These are phyloP conservation scores for Sclerodermus sp. DNA, from an alignment of 2,888 invertebrate species.

Conservation along the genomic window DNA sequence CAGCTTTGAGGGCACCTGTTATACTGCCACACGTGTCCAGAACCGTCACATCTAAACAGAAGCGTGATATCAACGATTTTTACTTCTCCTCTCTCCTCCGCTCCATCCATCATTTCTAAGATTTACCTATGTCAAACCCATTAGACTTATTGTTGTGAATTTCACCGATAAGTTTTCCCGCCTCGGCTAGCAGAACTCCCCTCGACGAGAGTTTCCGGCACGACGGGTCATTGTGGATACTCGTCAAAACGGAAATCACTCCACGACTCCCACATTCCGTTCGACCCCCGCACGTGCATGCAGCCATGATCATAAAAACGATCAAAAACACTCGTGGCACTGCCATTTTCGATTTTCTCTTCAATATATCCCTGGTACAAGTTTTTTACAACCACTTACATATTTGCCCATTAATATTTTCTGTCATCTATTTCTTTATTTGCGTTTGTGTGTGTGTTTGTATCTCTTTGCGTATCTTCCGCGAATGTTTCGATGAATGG, in stretches of 20 bases:
- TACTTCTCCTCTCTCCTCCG: too few species aligned
- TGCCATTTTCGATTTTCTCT: conserved; percentile 8
- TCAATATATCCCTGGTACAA: background rate
- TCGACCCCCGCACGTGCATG: conserved; percentile 47
- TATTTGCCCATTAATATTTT: too few species aligned
- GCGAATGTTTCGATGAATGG: too few species aligned
- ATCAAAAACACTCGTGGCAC: conserved; percentile 22
- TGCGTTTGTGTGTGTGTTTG: too few species aligned
- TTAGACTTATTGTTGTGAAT: conserved; percentile 45
- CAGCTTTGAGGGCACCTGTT: conserved; percentile 49
- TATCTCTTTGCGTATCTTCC: too few species aligned
- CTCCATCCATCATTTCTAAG: too few species aligned
- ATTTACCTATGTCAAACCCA: conserved; percentile 47
- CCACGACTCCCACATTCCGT: conserved; percentile 40
- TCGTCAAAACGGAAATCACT: conserved; percentile 43
- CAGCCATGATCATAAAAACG: conserved; percentile 33
- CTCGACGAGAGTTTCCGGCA: conserved; percentile 42
- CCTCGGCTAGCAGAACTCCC: conserved; percentile 48
- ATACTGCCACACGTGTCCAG: conserved; percentile 56
- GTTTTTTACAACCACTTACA: conserved; percentile 5
- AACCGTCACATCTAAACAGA: conserved; percentile 28
- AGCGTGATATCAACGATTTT: too few species aligned
- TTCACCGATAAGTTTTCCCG: conserved; percentile 42
- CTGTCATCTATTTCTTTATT: too few species aligned
- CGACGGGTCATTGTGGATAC: conserved; percentile 45